Base-by-base conservation (phyloP, 2,888 invertebrate species). In the Corythucha ciliata region DNA sequence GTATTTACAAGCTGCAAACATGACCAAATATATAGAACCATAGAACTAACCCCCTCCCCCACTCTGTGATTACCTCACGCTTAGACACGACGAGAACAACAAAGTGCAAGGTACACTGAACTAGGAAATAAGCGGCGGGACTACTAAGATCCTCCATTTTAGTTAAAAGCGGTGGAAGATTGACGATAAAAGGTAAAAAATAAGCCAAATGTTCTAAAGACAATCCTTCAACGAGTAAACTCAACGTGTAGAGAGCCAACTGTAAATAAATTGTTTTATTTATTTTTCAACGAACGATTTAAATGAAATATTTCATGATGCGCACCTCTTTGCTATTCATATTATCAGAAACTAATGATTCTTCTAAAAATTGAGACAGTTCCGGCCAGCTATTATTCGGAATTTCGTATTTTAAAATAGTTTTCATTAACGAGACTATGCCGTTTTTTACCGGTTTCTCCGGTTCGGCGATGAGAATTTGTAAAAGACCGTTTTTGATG, bases 361-460 rank as follows among this genome's bases (percentile, higher is more conserved):
- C 72, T 57, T 76, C 73, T 37, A 81, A 67, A 62, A 80, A 78
- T 57, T 76, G 73, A 59, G 80, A 69, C 51, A 81, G 68, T 63
- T 80, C 78, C 12, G 80, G 80, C 81, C 81, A 82, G 33, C 69
- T 67, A 58, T 73, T 70, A 36, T 72, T 73, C 1, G 76, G 73
- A 58, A 81, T 72, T 67, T 85, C 85, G 66, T 84, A 81, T 59
- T 80, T 81, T 12, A 83, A 78, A 49, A 85, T 70, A 0, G 77
- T 74, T 21, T 81, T 85, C 59, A 84, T 75, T 55, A 85, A 72
- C 64, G 82, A 81, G 2, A 80, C 81, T 58, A 86, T 77, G 1
- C 80, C 72, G 66, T 77, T 80, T 60, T 79, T 77, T 0, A 83
- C 83, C 49, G 69, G 68, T 63, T 77, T 79, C 58, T 79, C 78